Evolutionary conservation across 2,113 vertebrate species (phyloP).

Genomic region (Toxotes chatareus): DNA sequence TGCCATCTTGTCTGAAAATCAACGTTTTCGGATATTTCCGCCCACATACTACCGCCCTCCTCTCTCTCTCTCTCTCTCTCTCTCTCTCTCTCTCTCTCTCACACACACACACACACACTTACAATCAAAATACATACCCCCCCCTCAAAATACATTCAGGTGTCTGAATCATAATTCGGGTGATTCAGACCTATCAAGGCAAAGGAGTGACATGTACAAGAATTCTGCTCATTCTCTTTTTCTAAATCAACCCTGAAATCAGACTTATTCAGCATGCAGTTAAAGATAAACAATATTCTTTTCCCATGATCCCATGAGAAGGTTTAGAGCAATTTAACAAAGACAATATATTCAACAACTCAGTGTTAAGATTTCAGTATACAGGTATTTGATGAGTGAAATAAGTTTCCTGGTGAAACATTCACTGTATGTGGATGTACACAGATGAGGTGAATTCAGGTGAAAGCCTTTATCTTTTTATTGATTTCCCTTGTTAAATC

Average conservation of each 20-base stretch:
- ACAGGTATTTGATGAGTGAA: background rate
- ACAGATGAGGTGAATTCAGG: slow-evolving; percentile 21
- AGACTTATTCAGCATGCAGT: background rate
- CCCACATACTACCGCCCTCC: background rate
- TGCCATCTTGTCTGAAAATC: slow-evolving; percentile 30
- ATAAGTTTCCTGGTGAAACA: background rate
- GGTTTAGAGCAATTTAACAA: background rate
- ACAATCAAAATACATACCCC: background rate
- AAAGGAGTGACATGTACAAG: slow-evolving; percentile 2
- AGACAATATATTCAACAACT: background rate
- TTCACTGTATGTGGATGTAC: background rate
- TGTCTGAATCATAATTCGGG: slow-evolving; percentile 31
- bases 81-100: background rate
- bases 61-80: background rate
- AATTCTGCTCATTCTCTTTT: background rate
- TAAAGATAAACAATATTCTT: background rate
- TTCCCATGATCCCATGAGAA: background rate
- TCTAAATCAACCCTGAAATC: background rate
- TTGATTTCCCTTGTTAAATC: slow-evolving; percentile 32
- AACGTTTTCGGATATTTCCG: slow-evolving; percentile 5
- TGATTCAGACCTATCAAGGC: slow-evolving; percentile 3
- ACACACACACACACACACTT: background rate
- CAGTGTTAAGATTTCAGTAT: background rate
- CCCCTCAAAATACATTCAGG: background rate
- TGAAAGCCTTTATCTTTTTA: slow-evolving; percentile 1